These are phyloP conservation scores for Sternotherus odoratus DNA, from an alignment of 2,797 vertebrate genomes.

Conservation along the genomic window DNA sequence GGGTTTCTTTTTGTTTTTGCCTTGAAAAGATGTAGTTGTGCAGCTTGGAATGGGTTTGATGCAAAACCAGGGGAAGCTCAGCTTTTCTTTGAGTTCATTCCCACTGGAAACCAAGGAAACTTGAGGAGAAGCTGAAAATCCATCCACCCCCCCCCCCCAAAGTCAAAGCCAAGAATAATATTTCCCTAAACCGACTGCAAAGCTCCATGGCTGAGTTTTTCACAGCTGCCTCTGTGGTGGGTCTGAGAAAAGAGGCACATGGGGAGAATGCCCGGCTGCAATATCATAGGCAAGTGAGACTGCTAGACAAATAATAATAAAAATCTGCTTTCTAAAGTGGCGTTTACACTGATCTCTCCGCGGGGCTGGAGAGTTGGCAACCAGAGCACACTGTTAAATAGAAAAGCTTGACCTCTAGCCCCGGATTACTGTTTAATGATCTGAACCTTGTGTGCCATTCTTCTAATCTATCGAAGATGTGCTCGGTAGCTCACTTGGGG, in stretches of 20 bases:
- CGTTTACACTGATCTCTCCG: slow-evolving; percentile 12
- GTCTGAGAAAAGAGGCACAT: background rate
- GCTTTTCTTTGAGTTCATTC: background rate
- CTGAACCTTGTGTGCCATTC: background rate
- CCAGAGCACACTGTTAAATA: background rate
- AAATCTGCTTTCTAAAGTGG: background rate
- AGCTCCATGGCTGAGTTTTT: background rate
- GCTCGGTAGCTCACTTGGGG: background rate
- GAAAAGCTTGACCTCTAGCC: slow-evolving; percentile 59
- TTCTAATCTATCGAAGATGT: background rate
- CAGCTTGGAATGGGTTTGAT: rapidly evolving
- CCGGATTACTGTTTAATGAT: slow-evolving; percentile 51
- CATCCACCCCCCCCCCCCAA: rapidly evolving
- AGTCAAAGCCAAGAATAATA: background rate
- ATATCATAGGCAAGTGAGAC: background rate
- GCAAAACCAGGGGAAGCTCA: rapidly evolving
- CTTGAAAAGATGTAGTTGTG: rapidly evolving
- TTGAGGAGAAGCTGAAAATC: background rate
- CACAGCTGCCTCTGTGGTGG: background rate
- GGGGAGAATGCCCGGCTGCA: background rate
- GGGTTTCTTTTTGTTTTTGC: background rate
- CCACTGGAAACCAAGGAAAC: background rate
- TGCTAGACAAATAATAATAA: background rate
- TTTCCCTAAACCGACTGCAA: background rate
- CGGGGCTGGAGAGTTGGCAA: slow-evolving; percentile 24